Conservation (phyloP, 1,140 invertebrate genomes). For the Ptiloglossa arizonensis region DNA sequence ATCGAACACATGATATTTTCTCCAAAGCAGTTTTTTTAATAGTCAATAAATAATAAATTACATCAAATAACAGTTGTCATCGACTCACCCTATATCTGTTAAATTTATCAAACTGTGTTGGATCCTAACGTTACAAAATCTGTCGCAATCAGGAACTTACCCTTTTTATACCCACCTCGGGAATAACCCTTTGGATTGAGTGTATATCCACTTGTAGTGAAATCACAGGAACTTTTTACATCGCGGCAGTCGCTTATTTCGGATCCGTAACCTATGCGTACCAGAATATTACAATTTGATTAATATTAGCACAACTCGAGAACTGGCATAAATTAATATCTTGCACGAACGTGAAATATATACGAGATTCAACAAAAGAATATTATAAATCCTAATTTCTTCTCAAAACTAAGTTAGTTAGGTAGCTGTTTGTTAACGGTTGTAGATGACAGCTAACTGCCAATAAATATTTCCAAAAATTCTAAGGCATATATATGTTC, state of each 20-base stretch:
- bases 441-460: too few relatives aligned
- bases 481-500: too few relatives aligned
- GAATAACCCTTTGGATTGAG: slow-evolving; percentile 80
- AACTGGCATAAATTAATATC: background rate
- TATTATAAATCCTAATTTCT: too few relatives aligned
- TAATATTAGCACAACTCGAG: background rate
- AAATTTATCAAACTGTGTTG: too few relatives aligned
- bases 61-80: background rate
- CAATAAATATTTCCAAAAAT: too few relatives aligned
- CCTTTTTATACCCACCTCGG: slow-evolving; percentile 84
- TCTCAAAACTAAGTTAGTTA: too few relatives aligned
- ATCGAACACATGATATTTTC: too few relatives aligned
- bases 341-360: too few relatives aligned
- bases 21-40: too few relatives aligned
- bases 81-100: background rate
- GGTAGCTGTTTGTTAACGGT: too few relatives aligned
- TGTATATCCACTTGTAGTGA: slow-evolving; percentile 62
- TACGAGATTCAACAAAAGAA: too few relatives aligned
- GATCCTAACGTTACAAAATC: background rate
- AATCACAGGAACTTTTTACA: slow-evolving; percentile 79
- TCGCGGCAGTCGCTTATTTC: slow-evolving; percentile 88
- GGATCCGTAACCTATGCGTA: slow-evolving; percentile 86
- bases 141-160: slow-evolving; percentile 75
- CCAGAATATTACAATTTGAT: background rate
- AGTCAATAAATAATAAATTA: too few relatives aligned